These are phyloP conservation scores for Phyllotreta striolata DNA, from an alignment of 2,888 invertebrate species.

Conservation along the genomic window DNA sequence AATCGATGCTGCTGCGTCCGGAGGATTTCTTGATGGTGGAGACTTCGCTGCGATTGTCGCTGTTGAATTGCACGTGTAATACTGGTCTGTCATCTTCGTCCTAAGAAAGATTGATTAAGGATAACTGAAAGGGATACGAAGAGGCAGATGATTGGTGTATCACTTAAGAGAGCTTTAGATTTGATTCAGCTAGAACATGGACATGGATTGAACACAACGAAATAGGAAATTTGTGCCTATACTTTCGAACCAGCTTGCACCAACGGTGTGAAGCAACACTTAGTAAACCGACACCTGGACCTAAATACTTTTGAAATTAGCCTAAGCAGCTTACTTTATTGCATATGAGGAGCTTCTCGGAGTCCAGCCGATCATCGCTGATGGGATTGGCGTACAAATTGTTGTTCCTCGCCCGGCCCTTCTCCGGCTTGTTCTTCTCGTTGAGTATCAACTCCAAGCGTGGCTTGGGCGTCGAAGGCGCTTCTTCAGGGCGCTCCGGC, in stretches of 20 bases:
- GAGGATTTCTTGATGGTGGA: conserved; percentile 43
- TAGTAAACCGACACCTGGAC: no score
- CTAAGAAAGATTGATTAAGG: no score
- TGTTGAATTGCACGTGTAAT: conserved; percentile 69
- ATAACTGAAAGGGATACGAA: no score
- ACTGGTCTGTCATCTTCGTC: conserved; percentile 56
- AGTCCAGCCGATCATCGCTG: conserved; percentile 29
- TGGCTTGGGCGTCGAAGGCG: conserved; percentile 26
- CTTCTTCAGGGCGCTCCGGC: conserved; percentile 17
- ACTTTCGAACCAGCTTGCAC: no score
- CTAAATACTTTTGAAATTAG: no score
- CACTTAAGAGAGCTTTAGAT: no score
- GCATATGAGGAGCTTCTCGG: conserved; percentile 33
- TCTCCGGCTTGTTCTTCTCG: conserved; percentile 42
- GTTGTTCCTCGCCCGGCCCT: conserved; percentile 40
- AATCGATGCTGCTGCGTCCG: conserved; percentile 56
- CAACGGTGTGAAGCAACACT: no score
- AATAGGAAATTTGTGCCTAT: no score
- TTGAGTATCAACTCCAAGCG: conserved; percentile 43
- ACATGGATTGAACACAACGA: no score
- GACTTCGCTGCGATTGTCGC: conserved; percentile 54
- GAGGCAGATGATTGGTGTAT: no score
- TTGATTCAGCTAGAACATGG: no score
- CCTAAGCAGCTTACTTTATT: conserved; percentile 34
- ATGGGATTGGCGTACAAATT: conserved; percentile 43